These are phyloP conservation scores for Chymomyza amoena DNA, from an alignment of 2,888 invertebrate species.

Conservation along the genomic window DNA sequence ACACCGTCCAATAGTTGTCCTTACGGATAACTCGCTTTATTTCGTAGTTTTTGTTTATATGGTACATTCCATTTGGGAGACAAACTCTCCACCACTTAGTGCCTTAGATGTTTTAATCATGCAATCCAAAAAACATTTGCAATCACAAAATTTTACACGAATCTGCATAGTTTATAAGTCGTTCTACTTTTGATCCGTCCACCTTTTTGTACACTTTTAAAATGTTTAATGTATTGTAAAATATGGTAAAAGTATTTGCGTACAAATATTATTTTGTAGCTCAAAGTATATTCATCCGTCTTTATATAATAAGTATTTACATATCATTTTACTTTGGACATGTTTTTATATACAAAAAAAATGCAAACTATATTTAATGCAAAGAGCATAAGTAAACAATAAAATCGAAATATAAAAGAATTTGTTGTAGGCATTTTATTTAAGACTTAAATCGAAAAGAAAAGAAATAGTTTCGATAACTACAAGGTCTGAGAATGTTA, in stretches of 20 bases:
- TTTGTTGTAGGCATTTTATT: background rate
- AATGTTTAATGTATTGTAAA: slow-evolving; percentile 30
- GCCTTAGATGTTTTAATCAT: slow-evolving; percentile 46
- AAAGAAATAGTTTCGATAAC: no score
- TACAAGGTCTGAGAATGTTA: no score
- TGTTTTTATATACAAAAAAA: slow-evolving; percentile 1
- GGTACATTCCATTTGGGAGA: slow-evolving; percentile 37
- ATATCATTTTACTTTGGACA: slow-evolving; percentile 21
- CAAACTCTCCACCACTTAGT: slow-evolving; percentile 43
- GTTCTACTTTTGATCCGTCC: slow-evolving; percentile 45
- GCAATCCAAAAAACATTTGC: slow-evolving; percentile 26
- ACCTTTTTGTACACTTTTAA: slow-evolving; percentile 21
- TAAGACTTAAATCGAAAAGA: background rate
- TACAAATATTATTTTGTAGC: background rate
- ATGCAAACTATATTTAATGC: background rate
- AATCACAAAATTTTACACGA: slow-evolving; percentile 30
- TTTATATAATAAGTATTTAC: slow-evolving; percentile 30
- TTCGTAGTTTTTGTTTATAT: slow-evolving; percentile 9
- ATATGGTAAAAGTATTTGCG: slow-evolving; percentile 8
- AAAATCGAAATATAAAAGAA: background rate
- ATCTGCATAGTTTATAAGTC: slow-evolving; percentile 48
- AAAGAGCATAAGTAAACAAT: background rate
- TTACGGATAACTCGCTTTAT: background rate
- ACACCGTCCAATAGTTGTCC: slow-evolving; percentile 23
- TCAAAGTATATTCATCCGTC: slow-evolving; percentile 3